Conservation (phyloP, 53 echinoderm and acorn worm species). For the Holothuria scabra region DNA sequence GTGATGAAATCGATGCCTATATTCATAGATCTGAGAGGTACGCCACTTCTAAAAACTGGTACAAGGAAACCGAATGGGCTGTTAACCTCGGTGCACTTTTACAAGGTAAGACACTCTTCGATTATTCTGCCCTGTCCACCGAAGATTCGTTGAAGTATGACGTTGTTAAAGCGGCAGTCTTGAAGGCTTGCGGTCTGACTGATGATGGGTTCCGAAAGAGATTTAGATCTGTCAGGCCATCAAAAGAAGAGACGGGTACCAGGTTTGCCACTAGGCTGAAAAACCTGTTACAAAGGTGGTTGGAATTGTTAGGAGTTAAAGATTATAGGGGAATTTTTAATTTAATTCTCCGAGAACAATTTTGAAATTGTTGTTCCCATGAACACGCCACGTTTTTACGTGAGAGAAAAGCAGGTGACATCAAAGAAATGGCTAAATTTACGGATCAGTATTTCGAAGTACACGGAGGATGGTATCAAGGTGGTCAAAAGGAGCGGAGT, state of each 20-base stretch:
- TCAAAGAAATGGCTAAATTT: too few species aligned
- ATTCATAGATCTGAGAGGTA: slow-evolving; percentile 44
- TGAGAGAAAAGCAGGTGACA: too few species aligned
- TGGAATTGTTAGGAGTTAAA: too few species aligned
- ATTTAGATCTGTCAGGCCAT: slow-evolving; percentile 25
- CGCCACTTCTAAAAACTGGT: slow-evolving; percentile 38
- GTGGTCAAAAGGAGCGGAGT: too few species aligned
- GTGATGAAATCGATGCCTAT: slow-evolving; percentile 47
- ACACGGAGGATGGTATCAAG: too few species aligned
- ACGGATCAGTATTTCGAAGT: too few species aligned
- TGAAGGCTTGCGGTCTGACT: slow-evolving; percentile 26
- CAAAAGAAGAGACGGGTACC: not conserved
- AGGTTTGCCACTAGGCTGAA: too few species aligned
- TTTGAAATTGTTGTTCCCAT: too few species aligned
- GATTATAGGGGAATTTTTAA: too few species aligned
- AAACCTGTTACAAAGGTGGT: too few species aligned
- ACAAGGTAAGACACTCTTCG: slow-evolving; percentile 33
- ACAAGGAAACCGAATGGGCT: slow-evolving; percentile 29
- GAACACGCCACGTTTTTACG: too few species aligned
- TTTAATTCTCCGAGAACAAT: too few species aligned
- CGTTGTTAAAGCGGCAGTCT: not conserved
- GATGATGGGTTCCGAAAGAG: slow-evolving; percentile 48
- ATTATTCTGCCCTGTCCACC: slow-evolving; percentile 21
- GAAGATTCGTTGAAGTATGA: slow-evolving; percentile 36
- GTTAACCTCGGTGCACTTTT: slow-evolving; percentile 44